A percentile compares a stretch with the other conserved stretches of the same genome.
phyloP scores from a whole-genome alignment of 2,888 invertebrate genomes.

The Ormyrus thymus region DNA sequence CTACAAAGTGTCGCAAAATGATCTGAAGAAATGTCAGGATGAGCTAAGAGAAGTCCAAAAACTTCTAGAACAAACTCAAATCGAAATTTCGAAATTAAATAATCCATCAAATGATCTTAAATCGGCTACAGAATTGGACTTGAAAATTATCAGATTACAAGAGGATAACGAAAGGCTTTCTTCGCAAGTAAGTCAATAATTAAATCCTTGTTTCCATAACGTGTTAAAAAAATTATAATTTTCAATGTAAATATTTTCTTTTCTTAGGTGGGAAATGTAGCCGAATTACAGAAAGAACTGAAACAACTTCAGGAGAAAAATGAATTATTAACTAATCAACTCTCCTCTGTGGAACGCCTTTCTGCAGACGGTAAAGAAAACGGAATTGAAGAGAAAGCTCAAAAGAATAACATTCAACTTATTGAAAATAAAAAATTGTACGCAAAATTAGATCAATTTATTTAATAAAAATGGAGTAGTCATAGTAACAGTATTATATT shows the following conservation, averaged over 20 bases:
- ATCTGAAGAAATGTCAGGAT: constrained; percentile 58
- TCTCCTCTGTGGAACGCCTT: constrained; percentile 73
- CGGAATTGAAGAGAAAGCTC: constrained; percentile 69
- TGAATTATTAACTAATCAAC: constrained; percentile 71
- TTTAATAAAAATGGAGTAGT: neutral
- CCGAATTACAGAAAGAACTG: constrained; percentile 67
- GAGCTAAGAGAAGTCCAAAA: constrained; percentile 61
- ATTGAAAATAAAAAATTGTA: constrained; percentile 67
- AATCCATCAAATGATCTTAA: constrained; percentile 35
- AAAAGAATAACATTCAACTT: constrained; percentile 63
- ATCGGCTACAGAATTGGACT: constrained; percentile 59
- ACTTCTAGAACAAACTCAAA: constrained; percentile 60
- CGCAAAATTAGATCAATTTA: constrained; percentile 34
- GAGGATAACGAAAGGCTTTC: constrained; percentile 77
- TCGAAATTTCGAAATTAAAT: constrained; percentile 62
- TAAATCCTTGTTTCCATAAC: constrained; percentile 7
- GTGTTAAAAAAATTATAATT: too few relatives aligned
- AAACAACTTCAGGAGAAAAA: constrained; percentile 73
- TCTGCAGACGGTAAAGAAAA: constrained; percentile 73
- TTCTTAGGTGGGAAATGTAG: constrained; percentile 60
- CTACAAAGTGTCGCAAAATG: constrained; percentile 60
- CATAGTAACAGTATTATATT: neutral
- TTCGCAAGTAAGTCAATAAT: constrained; percentile 69
- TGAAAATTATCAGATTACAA: constrained; percentile 74
- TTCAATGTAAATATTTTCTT: constrained; percentile 9